Conservation (phyloP, 2,888 invertebrate genomes). For the Tiphia femorata region DNA sequence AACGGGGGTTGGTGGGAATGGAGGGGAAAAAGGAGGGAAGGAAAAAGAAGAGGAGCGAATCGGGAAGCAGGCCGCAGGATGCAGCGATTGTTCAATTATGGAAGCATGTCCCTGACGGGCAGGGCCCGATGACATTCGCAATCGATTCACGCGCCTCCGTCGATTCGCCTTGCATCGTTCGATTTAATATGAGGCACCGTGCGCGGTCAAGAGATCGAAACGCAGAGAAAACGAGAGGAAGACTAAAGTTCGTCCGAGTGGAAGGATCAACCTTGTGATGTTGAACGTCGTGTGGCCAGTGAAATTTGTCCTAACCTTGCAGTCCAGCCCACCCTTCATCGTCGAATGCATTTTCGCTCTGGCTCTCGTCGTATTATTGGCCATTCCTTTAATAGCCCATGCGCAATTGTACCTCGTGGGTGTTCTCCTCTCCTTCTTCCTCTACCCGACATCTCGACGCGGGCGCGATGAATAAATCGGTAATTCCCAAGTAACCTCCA, state of each 20-base stretch:
- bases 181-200: conserved; percentile 26
- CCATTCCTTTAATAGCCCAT: conserved; percentile 54
- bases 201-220: conserved; percentile 3
- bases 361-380: conserved; percentile 52
- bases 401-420: conserved; percentile 53
- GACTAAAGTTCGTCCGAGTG: not conserved
- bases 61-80: too few relatives aligned
- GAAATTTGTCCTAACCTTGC: conserved; percentile 55
- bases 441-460: too few relatives aligned
- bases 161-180: not conserved
- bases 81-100: conserved; percentile 42
- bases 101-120: too few relatives aligned
- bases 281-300: conserved; percentile 48
- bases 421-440: too few relatives aligned
- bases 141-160: not conserved
- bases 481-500: too few relatives aligned
- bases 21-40: too few relatives aligned
- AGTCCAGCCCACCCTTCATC: conserved; percentile 55
- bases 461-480: too few relatives aligned
- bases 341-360: conserved; percentile 56
- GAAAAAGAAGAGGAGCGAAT: conserved; percentile 18
- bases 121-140: too few relatives aligned
- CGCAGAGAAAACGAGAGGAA: conserved; percentile 13
- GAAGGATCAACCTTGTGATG: too few relatives aligned
- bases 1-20: too few relatives aligned